These are phyloP conservation scores for Liodrosophila aerea DNA, from an alignment of 2,888 invertebrate species.

Conservation along the genomic window DNA sequence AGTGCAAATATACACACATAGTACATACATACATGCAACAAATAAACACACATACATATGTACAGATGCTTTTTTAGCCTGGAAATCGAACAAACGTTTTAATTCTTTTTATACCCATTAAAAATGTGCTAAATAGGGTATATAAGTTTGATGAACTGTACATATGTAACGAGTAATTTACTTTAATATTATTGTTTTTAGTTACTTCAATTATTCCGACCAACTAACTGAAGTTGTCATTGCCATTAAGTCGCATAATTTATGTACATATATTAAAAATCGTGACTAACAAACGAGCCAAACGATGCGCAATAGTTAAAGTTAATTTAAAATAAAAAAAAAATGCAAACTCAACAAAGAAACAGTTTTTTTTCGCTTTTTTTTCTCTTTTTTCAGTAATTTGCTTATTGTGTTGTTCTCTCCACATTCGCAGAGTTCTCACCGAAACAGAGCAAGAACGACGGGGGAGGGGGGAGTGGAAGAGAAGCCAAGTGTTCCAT, in stretches of 20 bases:
- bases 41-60: too few species aligned
- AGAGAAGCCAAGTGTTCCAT: background rate
- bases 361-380: conserved; percentile 10
- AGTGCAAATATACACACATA: too few species aligned
- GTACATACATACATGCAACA: too few species aligned
- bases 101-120: too few species aligned
- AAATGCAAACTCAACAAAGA: conserved; percentile 1
- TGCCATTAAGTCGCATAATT: background rate
- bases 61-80: too few species aligned
- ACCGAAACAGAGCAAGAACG: background rate
- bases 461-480: too few species aligned
- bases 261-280: conserved; percentile 6
- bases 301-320: conserved; percentile 25
- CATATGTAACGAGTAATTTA: too few species aligned
- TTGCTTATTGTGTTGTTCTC: background rate
- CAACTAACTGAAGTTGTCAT: background rate
- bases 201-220: too few species aligned
- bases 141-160: too few species aligned
- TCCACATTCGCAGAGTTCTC: background rate
- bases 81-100: too few species aligned
- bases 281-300: conserved; percentile 38
- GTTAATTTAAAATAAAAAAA: conserved; percentile 2
- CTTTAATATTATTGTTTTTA: too few species aligned
- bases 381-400: background rate
- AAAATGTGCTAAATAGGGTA: too few species aligned